Conservation (phyloP, 2,888 invertebrate species). For the Melipona bicolor region DNA sequence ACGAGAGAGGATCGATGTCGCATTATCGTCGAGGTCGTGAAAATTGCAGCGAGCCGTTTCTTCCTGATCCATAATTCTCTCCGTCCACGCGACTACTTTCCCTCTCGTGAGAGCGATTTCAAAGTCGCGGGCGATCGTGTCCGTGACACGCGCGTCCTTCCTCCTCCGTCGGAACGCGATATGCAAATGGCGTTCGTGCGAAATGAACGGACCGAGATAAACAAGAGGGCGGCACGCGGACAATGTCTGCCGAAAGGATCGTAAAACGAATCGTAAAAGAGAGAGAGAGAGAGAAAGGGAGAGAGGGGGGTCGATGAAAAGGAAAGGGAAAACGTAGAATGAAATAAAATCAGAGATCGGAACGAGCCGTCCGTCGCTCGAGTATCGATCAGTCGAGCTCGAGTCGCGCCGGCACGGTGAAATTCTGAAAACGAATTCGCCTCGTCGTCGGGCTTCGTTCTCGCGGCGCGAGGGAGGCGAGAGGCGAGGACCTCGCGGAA, state of each 20-base stretch:
- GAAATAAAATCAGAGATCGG: background rate
- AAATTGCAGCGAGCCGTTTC: conserved; percentile 5
- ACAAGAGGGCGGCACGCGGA: background rate
- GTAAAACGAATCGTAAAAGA: background rate
- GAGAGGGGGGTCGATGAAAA: no score
- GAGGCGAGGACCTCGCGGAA: conserved; percentile 23
- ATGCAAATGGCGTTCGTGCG: background rate
- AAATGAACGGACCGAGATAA: background rate
- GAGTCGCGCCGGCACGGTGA: conserved; percentile 30
- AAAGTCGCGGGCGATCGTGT: background rate
- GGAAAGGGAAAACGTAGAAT: no score
- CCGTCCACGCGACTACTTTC: conserved; percentile 20
- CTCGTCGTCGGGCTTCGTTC: conserved; percentile 21
- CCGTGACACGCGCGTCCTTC: background rate
- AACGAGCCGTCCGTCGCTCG: background rate
- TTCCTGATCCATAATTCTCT: background rate
- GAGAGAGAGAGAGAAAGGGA: background rate
- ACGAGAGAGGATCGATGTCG: no score
- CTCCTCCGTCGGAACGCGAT: background rate
- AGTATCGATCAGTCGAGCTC: conserved; percentile 15
- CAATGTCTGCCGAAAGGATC: background rate
- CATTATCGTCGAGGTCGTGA: background rate
- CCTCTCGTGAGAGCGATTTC: conserved; percentile 8
- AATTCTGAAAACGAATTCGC: conserved; percentile 52
- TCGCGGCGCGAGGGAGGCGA: no score